Conservation (phyloP, 2,797 vertebrate genomes). For the Geotrypetes seraphini region DNA sequence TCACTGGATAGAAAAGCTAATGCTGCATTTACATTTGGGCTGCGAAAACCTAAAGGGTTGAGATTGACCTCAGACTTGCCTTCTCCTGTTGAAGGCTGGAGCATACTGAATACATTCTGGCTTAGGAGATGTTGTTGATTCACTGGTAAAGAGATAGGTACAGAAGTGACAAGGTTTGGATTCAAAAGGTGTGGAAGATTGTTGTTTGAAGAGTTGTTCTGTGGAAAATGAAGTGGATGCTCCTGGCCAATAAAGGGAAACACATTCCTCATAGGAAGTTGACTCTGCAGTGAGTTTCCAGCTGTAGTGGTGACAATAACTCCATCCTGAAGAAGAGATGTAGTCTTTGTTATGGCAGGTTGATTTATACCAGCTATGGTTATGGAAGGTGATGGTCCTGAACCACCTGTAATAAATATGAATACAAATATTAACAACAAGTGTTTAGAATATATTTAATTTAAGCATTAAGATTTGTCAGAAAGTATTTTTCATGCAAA, state of each 20-base stretch:
- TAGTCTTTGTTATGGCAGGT: slow-evolving; percentile 67
- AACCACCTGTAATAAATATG: slow-evolving; percentile 33
- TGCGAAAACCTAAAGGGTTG: slow-evolving; percentile 62
- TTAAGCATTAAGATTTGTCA: too few species aligned
- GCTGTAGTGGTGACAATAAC: slow-evolving; percentile 64
- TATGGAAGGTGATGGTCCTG: slow-evolving; percentile 51
- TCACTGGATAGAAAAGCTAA: slow-evolving; percentile 60
- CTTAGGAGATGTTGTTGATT: slow-evolving; percentile 74
- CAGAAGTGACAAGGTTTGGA: slow-evolving; percentile 60
- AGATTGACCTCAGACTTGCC: slow-evolving; percentile 68
- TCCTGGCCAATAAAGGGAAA: slow-evolving; percentile 60
- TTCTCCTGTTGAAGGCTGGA: slow-evolving; percentile 66
- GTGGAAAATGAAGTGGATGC: slow-evolving; percentile 58
- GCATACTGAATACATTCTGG: slow-evolving; percentile 69
- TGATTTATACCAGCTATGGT: slow-evolving; percentile 63
- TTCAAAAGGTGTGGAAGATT: slow-evolving; percentile 62
- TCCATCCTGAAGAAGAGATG: slow-evolving; percentile 64
- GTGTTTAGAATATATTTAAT: too few species aligned
- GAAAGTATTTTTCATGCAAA: too few species aligned
- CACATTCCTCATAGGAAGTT: slow-evolving; percentile 53
- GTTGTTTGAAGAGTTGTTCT: slow-evolving; percentile 57
- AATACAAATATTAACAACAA: not conserved
- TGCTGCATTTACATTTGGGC: slow-evolving; percentile 60
- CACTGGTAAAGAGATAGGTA: slow-evolving; percentile 64
- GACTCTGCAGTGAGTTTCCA: slow-evolving; percentile 54